Conservation (phyloP, 2,888 invertebrate genomes). For the Oithona nana region DNA sequence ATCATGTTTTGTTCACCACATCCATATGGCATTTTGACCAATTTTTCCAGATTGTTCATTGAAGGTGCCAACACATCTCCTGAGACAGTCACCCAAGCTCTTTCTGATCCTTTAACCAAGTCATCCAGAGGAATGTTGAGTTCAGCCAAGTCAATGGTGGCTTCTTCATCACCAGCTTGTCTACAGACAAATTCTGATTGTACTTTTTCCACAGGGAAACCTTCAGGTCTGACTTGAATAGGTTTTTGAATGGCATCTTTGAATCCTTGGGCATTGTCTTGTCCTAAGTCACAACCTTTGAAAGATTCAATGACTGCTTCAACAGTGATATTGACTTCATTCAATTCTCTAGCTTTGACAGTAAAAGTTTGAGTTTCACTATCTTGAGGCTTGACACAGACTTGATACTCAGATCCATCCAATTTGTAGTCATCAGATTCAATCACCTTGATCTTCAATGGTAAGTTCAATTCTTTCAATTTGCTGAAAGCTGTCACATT, state of each 20-base stretch:
- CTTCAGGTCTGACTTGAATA: constrained; percentile 17
- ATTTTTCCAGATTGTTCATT: constrained; percentile 16
- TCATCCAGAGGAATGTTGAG: neutral
- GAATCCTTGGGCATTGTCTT: neutral
- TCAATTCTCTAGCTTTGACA: neutral
- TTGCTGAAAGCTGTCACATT: constrained; percentile 21
- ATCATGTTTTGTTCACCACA: constrained; percentile 21
- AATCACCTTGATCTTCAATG: constrained; percentile 18
- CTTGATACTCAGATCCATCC: neutral
- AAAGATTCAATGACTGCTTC: neutral
- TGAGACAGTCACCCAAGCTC: constrained; percentile 11
- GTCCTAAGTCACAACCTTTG: neutral
- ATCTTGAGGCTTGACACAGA: neutral
- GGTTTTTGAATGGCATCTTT: constrained; percentile 9
- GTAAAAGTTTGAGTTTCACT: neutral
- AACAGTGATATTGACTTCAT: constrained; percentile 17
- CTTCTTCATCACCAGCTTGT: neutral
- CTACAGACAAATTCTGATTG: constrained; percentile 17
- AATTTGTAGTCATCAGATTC: constrained; percentile 2
- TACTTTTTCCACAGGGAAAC: constrained; percentile 16
- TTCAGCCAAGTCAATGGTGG: constrained; percentile 1
- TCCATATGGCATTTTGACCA: constrained; percentile 15
- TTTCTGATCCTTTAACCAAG: constrained; percentile 16
- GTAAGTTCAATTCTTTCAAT: constrained; percentile 16
- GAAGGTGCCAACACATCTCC: constrained; percentile 16